phyloP scores from a whole-genome alignment of 2,797 vertebrate species.

The Pangasius larnaudii region DNA sequence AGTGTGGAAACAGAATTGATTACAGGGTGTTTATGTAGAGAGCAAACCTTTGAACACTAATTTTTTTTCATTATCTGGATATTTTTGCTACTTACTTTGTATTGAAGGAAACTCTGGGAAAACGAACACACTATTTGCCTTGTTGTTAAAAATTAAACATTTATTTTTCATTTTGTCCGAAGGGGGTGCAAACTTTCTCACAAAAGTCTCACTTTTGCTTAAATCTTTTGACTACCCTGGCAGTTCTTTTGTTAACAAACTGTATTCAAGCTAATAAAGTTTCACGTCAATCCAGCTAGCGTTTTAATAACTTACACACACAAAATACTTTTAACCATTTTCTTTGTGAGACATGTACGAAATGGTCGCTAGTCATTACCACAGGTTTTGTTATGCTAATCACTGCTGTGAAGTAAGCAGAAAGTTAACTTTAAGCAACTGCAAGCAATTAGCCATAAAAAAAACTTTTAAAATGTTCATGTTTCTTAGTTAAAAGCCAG shows the following conservation, averaged over 20 bases:
- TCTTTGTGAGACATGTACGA: slow-evolving; percentile 36
- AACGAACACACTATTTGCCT: background rate
- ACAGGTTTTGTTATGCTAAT: slow-evolving; percentile 45
- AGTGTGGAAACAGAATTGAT: background rate
- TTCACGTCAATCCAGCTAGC: background rate
- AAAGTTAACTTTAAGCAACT: slow-evolving; percentile 46
- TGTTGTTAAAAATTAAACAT: background rate
- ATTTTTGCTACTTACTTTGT: background rate
- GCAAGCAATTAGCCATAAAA: slow-evolving; percentile 49
- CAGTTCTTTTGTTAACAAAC: background rate
- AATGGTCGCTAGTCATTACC: background rate
- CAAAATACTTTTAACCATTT: background rate
- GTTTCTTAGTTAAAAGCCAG: slow-evolving; percentile 47
- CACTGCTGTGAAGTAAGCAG: slow-evolving; percentile 13
- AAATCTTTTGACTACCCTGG: background rate
- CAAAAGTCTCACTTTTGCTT: background rate
- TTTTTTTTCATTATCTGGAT: background rate
- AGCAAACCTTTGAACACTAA: background rate
- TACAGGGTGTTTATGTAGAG: background rate
- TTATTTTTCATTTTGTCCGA: background rate
- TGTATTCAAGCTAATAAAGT: background rate
- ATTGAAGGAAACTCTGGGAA: background rate
- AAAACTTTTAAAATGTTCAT: background rate
- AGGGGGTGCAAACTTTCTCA: background rate
- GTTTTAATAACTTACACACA: background rate